A percentile compares a stretch with the other conserved stretches of the same genome.
Conservation (phyloP, 2,797 vertebrate genomes). For the Pseudochromis fuscus region DNA sequence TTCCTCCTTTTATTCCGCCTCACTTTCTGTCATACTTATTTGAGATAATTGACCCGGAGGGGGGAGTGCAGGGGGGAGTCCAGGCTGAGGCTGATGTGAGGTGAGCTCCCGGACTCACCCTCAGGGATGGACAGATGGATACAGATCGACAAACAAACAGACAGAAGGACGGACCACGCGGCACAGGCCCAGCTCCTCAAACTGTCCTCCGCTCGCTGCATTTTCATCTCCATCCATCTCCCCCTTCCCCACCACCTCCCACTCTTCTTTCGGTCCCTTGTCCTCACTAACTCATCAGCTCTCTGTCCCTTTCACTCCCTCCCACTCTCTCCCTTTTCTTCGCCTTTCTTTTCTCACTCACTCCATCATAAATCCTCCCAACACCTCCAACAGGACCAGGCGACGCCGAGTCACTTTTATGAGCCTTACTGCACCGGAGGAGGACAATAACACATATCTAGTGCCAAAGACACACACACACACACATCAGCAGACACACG, state of each 20-base stretch:
- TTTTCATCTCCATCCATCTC: constrained; percentile 45
- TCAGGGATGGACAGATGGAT: constrained; percentile 44
- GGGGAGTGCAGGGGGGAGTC: not conserved
- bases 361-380: constrained; percentile 77
- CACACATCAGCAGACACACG: constrained; percentile 29
- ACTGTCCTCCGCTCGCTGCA: constrained; percentile 19
- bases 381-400: constrained; percentile 60
- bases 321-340: constrained; percentile 45
- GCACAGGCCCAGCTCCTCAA: constrained; percentile 18
- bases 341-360: constrained; percentile 55
- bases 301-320: constrained; percentile 49
- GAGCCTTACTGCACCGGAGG: constrained; percentile 69
- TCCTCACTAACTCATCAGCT: constrained; percentile 68
- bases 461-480: constrained; percentile 18
- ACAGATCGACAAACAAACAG: constrained; percentile 26
- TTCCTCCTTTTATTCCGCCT: constrained; percentile 15
- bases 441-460: constrained; percentile 74
- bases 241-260: constrained; percentile 52
- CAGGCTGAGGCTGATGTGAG: constrained; percentile 8
- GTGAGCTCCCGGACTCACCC: constrained; percentile 23
- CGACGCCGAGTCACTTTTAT: constrained; percentile 76
- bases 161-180: constrained; percentile 13
- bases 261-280: constrained; percentile 47
- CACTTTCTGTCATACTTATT: constrained; percentile 38
- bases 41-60: constrained; percentile 35